Evolutionary conservation across 2,797 vertebrate species (phyloP), one percentile per base, ranked within the genome.

Genomic region (Acipenser transmontanus): DNA sequence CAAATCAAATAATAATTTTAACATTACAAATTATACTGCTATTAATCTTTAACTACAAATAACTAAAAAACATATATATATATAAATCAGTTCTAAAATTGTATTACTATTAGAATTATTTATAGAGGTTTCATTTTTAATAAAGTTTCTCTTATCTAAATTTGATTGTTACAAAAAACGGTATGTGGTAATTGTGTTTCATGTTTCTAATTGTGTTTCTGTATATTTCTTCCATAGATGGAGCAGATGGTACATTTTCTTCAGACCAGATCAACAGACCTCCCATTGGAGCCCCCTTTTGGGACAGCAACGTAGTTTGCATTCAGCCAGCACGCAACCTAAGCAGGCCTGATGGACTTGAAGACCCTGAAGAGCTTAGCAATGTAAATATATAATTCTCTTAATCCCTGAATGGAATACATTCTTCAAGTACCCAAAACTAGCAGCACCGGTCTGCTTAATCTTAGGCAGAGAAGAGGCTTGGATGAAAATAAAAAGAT

Each of bases 271-370:
- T 92, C 66, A 83, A 90, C 59, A 92, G 92, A 14, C 93, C 94
- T 61, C 93, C 94, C 47, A 87, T 87, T 0, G 91, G 93, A 78
- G 85, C 84, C 14, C 84, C 87, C 0, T 78, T 88, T 8, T 93
- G 91, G 84, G 81, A 89, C 59, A 85, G 86, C 72, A 90, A 74
- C 67, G 97, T 99, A 11, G 96, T 99, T 72, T 95, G 97, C 76
- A 98, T 94, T 79, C 97, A 99, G 74, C 97, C 97, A 10, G 87
- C 93, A 50, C 93, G 97, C 72, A 95, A 92, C 73, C 90, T 96
- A 10, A 95, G 90, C 77, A 89, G 94, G 12, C 95, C 96, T 2
- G 95, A 98, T 63, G 92, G 89, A 64, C 82, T 91, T 66, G 97
- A 99, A 82, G 91, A 91, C 63, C 89, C 34, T 34, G 92, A 95